These are phyloP conservation scores for Steinernema khuongi DNA, from an alignment of 1,140 invertebrate genomes.

Conservation along the genomic window DNA sequence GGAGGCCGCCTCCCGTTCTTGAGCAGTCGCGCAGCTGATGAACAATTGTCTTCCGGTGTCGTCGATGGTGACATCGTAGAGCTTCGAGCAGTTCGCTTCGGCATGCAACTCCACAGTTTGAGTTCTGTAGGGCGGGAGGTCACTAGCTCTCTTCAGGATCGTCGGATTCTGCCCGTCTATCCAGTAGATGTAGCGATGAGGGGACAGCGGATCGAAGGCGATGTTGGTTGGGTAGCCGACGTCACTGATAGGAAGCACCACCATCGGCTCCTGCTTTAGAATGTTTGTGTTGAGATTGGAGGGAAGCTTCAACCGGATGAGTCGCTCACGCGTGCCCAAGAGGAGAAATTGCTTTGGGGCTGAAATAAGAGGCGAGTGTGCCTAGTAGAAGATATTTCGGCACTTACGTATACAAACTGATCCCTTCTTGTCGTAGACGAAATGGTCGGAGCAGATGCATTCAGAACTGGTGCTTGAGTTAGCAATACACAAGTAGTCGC, in stretches of 20 bases:
- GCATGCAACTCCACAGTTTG: neutral
- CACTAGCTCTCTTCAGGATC: neutral
- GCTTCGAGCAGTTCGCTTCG: neutral
- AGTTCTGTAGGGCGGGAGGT: neutral
- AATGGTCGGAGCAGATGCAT: neutral
- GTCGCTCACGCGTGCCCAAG: neutral
- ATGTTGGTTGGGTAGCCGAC: neutral
- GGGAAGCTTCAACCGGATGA: neutral
- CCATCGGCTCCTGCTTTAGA: neutral
- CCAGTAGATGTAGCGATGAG: neutral
- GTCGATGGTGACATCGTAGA: neutral
- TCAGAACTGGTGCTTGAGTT: neutral
- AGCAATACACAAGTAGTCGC: neutral
- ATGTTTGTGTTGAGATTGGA: neutral
- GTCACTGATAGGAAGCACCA: neutral
- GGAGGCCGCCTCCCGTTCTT: neutral
- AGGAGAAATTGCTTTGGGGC: slow-evolving; percentile 2
- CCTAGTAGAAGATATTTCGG: neutral
- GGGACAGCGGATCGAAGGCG: neutral
- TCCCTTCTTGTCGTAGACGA: neutral
- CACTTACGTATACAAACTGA: neutral
- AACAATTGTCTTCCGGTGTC: neutral
- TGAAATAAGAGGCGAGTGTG: neutral
- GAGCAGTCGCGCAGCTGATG: neutral
- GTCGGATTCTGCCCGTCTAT: neutral